These are phyloP conservation scores for Cecidostiba fungosa DNA, from an alignment of 2,888 invertebrate species.

Conservation along the genomic window DNA sequence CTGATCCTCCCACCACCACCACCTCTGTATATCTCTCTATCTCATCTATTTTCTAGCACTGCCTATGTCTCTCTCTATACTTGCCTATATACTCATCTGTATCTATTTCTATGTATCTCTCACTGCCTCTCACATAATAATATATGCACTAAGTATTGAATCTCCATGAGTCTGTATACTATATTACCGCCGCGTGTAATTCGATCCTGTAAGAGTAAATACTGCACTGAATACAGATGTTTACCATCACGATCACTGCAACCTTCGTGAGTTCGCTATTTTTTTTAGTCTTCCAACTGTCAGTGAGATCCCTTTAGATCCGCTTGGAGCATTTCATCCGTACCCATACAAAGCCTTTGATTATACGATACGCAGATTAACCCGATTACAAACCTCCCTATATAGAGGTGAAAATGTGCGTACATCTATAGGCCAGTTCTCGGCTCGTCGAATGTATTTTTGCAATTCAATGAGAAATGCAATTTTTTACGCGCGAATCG, in stretches of 20 bases:
- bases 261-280: constrained; percentile 27
- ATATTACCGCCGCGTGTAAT: constrained; percentile 13
- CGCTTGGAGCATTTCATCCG: constrained; percentile 12
- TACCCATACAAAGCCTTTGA: not conserved
- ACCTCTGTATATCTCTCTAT: constrained; percentile 33
- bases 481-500: no score
- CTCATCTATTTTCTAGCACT: constrained; percentile 4
- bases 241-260: not conserved
- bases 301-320: constrained; percentile 60
- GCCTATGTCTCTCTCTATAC: constrained; percentile 29
- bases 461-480: not conserved
- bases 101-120: constrained; percentile 28
- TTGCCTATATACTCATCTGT: constrained; percentile 1
- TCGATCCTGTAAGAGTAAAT: constrained; percentile 39
- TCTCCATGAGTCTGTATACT: constrained; percentile 43
- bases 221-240: constrained; percentile 41
- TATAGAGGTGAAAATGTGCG: not conserved
- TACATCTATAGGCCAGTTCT: not conserved
- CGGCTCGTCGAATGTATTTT: not conserved
- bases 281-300: constrained; percentile 37
- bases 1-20: constrained; percentile 37
- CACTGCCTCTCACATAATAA: constrained; percentile 41
- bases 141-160: constrained; percentile 40
- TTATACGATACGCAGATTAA: not conserved
- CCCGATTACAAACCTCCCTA: not conserved